phyloP scores from a whole-genome alignment of 1,140 invertebrate genomes.

The Olivierus martensii region DNA sequence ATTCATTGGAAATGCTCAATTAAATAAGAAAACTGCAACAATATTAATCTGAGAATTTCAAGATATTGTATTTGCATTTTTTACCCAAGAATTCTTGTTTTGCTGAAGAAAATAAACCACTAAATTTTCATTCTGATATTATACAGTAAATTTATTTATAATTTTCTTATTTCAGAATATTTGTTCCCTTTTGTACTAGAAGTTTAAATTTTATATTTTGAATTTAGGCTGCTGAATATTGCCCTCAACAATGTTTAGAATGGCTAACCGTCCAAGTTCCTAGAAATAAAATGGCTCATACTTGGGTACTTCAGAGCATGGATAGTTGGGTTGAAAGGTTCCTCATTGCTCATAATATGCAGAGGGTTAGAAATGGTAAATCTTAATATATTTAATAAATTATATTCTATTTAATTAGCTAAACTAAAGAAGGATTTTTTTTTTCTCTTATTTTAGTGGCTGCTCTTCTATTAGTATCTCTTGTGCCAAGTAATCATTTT shows the following conservation, averaged over 20 bases:
- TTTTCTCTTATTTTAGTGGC: slow-evolving; percentile 55
- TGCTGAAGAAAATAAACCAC: too few relatives aligned
- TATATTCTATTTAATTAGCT: neutral
- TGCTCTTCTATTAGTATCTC: slow-evolving; percentile 65
- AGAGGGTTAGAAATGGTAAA: slow-evolving; percentile 62
- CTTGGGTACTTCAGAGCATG: slow-evolving; percentile 71
- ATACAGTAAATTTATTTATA: too few relatives aligned
- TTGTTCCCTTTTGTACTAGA: too few relatives aligned
- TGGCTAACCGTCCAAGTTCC: slow-evolving; percentile 71
- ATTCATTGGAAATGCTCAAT: too few relatives aligned
- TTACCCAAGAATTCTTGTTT: too few relatives aligned
- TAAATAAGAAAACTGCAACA: too few relatives aligned
- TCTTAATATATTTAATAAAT: neutral
- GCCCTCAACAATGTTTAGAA: slow-evolving; percentile 76
- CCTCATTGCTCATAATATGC: slow-evolving; percentile 67
- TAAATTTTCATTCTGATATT: too few relatives aligned
- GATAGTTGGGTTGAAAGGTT: slow-evolving; percentile 83
- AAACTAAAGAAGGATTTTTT: slow-evolving; percentile 1
- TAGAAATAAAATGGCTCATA: slow-evolving; percentile 72
- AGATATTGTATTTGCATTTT: too few relatives aligned
- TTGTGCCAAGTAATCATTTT: slow-evolving; percentile 77
- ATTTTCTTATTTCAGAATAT: too few relatives aligned
- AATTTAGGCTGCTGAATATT: slow-evolving; percentile 52
- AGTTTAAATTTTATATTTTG: neutral
- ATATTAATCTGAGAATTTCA: too few relatives aligned